Evolutionary conservation across 2,888 invertebrate species (phyloP).

Genomic region (Tryphoninae sp.): DNA sequence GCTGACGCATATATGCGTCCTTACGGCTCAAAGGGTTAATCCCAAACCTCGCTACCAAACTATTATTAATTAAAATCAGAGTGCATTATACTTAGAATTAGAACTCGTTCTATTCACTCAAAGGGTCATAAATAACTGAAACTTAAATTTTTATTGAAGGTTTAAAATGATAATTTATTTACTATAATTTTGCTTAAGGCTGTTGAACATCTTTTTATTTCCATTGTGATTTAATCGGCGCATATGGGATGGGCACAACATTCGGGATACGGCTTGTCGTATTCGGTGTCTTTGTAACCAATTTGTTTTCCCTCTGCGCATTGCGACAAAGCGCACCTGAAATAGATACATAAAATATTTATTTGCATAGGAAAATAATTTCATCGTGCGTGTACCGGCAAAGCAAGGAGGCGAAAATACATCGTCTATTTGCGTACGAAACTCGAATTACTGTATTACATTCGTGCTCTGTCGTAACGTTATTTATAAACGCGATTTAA

Average conservation of each 20-base stretch:
- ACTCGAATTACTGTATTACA: slow-evolving; percentile 17
- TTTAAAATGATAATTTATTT: too few species aligned
- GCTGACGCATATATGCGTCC: too few species aligned
- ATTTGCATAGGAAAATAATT: background rate
- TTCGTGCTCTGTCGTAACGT: slow-evolving; percentile 15
- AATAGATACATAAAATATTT: slow-evolving; percentile 5
- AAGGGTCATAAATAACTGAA: too few species aligned
- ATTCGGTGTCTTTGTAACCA: slow-evolving; percentile 19
- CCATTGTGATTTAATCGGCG: background rate
- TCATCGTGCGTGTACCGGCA: background rate
- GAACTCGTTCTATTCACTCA: too few species aligned
- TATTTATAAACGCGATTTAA: slow-evolving; percentile 47
- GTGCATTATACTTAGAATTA: too few species aligned
- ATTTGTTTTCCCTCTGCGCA: slow-evolving; percentile 15
- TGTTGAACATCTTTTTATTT: background rate
- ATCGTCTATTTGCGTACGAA: background rate
- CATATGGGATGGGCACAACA: slow-evolving; percentile 34
- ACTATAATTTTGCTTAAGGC: background rate
- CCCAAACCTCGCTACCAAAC: background rate
- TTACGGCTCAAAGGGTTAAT: too few species aligned
- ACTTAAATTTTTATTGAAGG: too few species aligned
- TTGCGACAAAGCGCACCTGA: slow-evolving; percentile 31
- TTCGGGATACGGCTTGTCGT: slow-evolving; percentile 28
- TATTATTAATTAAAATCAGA: too few species aligned
- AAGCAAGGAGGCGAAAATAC: too few species aligned